Evolutionary conservation across 2,797 vertebrate genomes (phyloP), one percentile per base, ranked within the genome.

Genomic region (Chloroceryle amazona): DNA sequence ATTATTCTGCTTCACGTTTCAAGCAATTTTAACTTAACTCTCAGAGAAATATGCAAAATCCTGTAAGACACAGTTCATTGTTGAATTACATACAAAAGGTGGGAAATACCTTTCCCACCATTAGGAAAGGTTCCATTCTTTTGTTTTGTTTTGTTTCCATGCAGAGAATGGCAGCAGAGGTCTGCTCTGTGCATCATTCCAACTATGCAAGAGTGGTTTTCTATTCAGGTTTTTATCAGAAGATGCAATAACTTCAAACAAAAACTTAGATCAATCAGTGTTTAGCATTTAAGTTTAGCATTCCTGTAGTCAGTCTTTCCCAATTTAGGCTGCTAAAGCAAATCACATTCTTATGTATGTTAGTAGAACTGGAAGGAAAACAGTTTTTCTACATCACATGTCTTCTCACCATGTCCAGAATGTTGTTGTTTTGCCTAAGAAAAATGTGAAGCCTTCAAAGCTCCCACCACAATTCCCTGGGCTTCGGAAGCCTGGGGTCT

Each of bases 191-290:
- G 16, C 4, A 1, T 37, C 57, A 47, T 54, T 33, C 55, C 70
- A 68, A 47, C 10, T 47, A 42, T 19, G 15, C 28, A 75, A 31
- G n/a, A 74, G 39, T 20, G n/a, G 26, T 28, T 35, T 54, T 44
- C 67, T 83, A 54, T 55, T 47, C 65, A 84, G 44, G 67, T 85
- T 88, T 88, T 92, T 65, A 82, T 62, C 54, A 92, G 92, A 63
- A 81, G 79, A 91, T 85, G 7, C 18, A 83, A 74, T 91, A 58
- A 25, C 47, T 81, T 96, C n/a, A 94, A 81, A 81, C 55, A 76
- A 94, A 92, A 94, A 39, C 31, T 28, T 67, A 82, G 4, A 75
- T 54, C 92, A 94, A 90, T 67, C 44, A 44, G 21, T 41, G 49
- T 39, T 70, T 42, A 90, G 70, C 13, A 57, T 52, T 67, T 21